Evolutionary conservation across 2,797 vertebrate species (phyloP).

Genomic region (Amazona finschi): DNA sequence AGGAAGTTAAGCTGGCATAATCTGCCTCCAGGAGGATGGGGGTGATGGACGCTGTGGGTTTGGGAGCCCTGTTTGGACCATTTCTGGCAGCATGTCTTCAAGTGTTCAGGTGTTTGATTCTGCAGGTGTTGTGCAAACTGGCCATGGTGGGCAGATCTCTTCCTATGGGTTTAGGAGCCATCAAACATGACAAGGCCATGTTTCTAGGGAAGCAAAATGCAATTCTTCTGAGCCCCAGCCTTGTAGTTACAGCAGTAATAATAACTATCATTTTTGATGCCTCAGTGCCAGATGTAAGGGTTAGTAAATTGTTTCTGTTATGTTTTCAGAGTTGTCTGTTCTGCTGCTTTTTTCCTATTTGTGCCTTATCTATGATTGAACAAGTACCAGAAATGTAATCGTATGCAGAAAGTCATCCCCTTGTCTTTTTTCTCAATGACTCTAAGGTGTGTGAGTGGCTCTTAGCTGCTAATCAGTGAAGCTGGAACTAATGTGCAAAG

Average conservation of each 20-base stretch:
- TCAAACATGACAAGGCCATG: neutral
- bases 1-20: fast-evolving
- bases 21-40: neutral
- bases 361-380: neutral
- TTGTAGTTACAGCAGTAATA: constrained; percentile 1
- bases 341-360: neutral
- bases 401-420: constrained; percentile 8
- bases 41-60: neutral
- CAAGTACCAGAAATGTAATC: neutral
- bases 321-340: neutral
- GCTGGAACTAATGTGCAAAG: neutral
- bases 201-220: neutral
- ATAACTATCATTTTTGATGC: constrained; percentile 23
- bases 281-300: neutral
- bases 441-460: neutral
- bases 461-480: neutral
- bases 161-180: neutral
- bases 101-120: neutral
- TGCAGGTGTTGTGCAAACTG: neutral
- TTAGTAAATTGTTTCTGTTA: neutral
- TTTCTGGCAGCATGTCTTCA: neutral
- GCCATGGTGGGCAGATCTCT: fast-evolving
- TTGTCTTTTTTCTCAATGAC: neutral
- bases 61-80: neutral
- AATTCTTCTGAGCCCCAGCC: neutral